Percentiles rank a stretch among this genome's conserved stretches.
phyloP scores from a whole-genome alignment of 2,113 vertebrate species.

The Eidolon helvum region DNA sequence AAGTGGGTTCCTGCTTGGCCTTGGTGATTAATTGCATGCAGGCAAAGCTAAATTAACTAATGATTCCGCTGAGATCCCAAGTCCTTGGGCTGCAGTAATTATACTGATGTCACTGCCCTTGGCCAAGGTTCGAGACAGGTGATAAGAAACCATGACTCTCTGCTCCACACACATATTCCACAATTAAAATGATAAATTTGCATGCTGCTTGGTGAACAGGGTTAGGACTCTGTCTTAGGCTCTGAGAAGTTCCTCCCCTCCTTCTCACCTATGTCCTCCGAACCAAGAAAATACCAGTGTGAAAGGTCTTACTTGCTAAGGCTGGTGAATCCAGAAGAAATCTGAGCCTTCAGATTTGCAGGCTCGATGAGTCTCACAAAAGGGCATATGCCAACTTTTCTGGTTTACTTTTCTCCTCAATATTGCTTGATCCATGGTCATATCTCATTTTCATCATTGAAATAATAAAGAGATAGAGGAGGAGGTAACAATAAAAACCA shows the following conservation, averaged over 20 bases:
- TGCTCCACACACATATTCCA: neutral
- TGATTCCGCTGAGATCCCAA: neutral
- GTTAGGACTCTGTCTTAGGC: neutral
- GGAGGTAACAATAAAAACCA: neutral
- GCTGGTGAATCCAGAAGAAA: neutral
- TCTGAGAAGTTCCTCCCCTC: neutral
- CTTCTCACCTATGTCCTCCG: neutral
- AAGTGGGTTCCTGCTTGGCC: neutral
- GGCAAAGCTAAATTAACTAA: neutral
- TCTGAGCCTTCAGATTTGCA: neutral
- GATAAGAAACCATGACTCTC: neutral
- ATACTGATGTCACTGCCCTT: neutral
- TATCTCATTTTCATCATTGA: neutral
- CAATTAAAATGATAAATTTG: neutral
- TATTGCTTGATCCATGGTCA: neutral
- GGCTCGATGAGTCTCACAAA: neutral
- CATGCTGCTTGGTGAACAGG: neutral
- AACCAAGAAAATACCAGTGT: neutral
- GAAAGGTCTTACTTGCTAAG: neutral
- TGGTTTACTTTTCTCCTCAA: neutral
- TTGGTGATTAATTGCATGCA: constrained; percentile 32
- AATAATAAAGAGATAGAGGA: neutral
- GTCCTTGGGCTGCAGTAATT: neutral
- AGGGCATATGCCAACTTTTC: neutral
- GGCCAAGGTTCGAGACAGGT: neutral